Evolutionary conservation across 2,797 vertebrate species (phyloP).

Genomic region (Sebastes goodei): DNA sequence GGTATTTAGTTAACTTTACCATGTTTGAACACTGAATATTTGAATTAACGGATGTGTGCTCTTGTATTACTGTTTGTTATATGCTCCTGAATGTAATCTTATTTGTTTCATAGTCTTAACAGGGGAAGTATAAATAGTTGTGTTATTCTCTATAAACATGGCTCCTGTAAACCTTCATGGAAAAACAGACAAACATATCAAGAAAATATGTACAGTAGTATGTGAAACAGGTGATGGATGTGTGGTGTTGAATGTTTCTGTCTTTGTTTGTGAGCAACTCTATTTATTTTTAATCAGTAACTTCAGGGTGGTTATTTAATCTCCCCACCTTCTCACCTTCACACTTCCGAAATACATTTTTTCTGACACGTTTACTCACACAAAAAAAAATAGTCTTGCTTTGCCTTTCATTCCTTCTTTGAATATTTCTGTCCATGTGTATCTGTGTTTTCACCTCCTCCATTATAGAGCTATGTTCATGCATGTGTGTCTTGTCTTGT

Average conservation of each 20-base stretch:
- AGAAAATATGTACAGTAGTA: not conserved
- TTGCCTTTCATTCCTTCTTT: not conserved
- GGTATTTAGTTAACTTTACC: not conserved
- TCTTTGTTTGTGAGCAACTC: not conserved
- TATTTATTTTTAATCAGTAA: constrained; percentile 8
- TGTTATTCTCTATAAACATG: not conserved
- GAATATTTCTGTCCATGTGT: not conserved
- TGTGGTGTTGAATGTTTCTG: constrained; percentile 1
- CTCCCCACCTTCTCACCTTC: constrained; percentile 8
- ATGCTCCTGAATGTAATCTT: not conserved
- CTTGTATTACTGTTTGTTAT: not conserved
- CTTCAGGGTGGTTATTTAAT: constrained; percentile 21
- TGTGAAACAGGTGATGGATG: not conserved
- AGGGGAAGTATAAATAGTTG: not conserved
- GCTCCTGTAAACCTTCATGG: not conserved
- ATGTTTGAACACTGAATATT: not conserved
- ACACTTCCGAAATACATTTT: constrained; percentile 19
- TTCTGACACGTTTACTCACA: not conserved
- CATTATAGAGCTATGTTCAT: not conserved
- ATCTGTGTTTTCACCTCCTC: not conserved
- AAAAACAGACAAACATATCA: not conserved
- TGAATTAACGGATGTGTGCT: not conserved
- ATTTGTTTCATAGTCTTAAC: not conserved
- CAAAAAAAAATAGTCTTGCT: not conserved
- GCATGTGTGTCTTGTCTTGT: not conserved